Evolutionary conservation across 2,888 invertebrate species (phyloP), one percentile per base, ranked within the genome.

Genomic region (Apodemia mormo): DNA sequence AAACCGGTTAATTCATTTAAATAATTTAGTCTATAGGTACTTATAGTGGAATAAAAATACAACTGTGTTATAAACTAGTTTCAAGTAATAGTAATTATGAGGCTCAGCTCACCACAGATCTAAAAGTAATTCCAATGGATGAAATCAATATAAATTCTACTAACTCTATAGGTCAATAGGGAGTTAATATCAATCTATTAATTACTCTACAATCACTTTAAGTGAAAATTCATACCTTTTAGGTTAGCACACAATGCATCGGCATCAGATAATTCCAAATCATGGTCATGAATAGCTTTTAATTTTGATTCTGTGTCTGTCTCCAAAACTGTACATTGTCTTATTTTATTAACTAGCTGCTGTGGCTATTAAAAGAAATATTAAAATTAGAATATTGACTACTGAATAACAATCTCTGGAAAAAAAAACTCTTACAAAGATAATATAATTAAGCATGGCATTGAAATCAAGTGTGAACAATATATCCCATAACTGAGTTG

Each of bases 161-260:
- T 22, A 22, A 22, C 22, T 22, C 22, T 22, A 22, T 22, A 22
- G 22, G 22, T 22, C 22, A 22, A 22, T 22, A 22, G 40, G 40
- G 7, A 40, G 8, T 40, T 0, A 40, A 7, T 40, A 40, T 49
- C 14, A 49, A 49, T 14, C 49, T 49, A 4, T 49, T 3, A 49
- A 49, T 49, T 5, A 49, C 14, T 14, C 0, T 14, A 49, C 14
- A 14, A 4, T 9, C 4, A 14, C 12, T 49, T 49, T 9, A 14
- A 9, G 12, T 1, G 5, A 49, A 49, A 49, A 14, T 14, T 14
- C 14, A 58, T 86, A 96, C 96, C 96, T 94, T 98, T 98, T n/a
- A 98, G 90, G 75, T 95, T 96, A 56, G 95, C 93, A 80, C 96
- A 96, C 70, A 98, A 93, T 30, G 95, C 95, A 78, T 98, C 98